Evolutionary conservation across 2,113 vertebrate species (phyloP), one percentile per base, ranked within the genome.

Genomic region (Furnarius figulus): DNA sequence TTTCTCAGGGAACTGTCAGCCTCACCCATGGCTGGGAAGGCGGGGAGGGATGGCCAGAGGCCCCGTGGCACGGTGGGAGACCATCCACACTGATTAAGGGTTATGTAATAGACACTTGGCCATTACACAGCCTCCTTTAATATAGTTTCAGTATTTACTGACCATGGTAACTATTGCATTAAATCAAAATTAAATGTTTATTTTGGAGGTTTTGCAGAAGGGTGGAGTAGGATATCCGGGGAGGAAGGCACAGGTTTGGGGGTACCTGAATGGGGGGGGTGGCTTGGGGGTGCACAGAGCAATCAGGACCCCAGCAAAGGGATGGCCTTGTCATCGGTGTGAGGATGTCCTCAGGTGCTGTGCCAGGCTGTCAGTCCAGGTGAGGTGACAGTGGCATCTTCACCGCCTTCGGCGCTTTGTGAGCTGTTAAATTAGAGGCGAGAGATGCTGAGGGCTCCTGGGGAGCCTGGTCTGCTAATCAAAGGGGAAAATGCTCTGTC

Each of bases 391-490:
- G 63, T 63, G 81, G 70, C 68, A 72, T 28, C 87, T 89, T 53
- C 4, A 20, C 50, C 77, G 92, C 79, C 73, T 80, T 67, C 0
- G 2, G 53, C 1, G 0, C 53, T 95, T 82, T 68, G 50, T 56
- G 59, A 85, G 71, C 72, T 67, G 55, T 73, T 94, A 39, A 95
- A 95, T 95, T 71, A 62, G 47, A 88, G 56, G 53, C 0, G 2
- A 75, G 85, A 47, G 56, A 61, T 47, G 84, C 84, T 49, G 74
- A 72, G 70, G 53, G 66, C 42, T 87, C 89, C 70, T 8, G 1
- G 76, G 85, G 80, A 95, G 63, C 35, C 59, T 74, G 11, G 27
- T 59, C 67, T 96, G 79, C 71, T 96, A 47, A 95, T 94, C 87
- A 83, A 87, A 96, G 85, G 67, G 58, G 63, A 89, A 16, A 65